Percentiles rank a stretch among this genome's conserved stretches.
Evolutionary conservation across 2,888 invertebrate genomes (phyloP).

Genomic region (Drosophila anceps): DNA sequence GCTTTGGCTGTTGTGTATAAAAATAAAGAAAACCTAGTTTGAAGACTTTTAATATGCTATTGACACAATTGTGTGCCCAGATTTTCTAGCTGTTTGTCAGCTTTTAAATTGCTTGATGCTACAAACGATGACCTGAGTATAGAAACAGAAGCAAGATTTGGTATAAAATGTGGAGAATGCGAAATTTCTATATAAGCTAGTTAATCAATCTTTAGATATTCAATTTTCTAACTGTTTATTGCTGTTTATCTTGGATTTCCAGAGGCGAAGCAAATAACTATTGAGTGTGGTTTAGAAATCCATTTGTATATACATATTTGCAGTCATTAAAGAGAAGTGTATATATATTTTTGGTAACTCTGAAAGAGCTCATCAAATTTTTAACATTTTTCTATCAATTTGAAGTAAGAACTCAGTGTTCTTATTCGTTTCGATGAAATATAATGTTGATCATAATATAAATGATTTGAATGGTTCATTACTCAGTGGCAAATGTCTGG

Average conservation of each 20-base stretch:
- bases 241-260: not conserved
- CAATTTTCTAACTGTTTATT: not conserved
- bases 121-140: not conserved
- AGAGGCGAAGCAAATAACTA: not conserved
- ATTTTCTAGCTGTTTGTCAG: not conserved
- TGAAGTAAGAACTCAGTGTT: too few species aligned
- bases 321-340: too few species aligned
- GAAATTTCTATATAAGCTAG: not conserved
- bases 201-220: too few species aligned
- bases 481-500: slow-evolving; percentile 12
- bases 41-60: slow-evolving; percentile 21
- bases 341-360: too few species aligned
- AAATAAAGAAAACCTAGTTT: slow-evolving; percentile 7
- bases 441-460: not conserved
- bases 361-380: too few species aligned
- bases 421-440: not conserved
- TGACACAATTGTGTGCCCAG: slow-evolving; percentile 13
- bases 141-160: not conserved
- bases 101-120: not conserved
- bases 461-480: not conserved
- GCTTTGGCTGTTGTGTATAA: not conserved
- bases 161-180: not conserved
- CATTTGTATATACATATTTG: too few species aligned
- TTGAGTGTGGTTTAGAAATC: not conserved
- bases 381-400: too few species aligned